These are phyloP conservation scores for Cichladusa arquata DNA, from an alignment of 2,113 vertebrate species.

Conservation along the genomic window DNA sequence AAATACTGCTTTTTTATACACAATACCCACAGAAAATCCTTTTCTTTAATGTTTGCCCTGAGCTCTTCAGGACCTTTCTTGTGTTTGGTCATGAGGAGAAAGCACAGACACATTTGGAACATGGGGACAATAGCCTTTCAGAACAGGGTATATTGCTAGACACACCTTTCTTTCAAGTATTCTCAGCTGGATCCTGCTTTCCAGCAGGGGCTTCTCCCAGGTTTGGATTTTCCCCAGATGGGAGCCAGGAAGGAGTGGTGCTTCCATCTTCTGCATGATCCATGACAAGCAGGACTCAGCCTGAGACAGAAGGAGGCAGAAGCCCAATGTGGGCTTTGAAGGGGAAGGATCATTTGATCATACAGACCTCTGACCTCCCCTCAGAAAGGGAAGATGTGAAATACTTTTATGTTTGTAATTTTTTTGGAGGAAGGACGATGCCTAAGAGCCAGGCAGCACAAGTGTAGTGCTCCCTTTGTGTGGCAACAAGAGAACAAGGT, in stretches of 20 bases:
- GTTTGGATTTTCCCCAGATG: neutral
- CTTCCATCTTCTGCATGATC: neutral
- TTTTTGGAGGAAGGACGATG: neutral
- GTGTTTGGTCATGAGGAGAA: neutral
- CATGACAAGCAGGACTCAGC: neutral
- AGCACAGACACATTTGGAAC: neutral
- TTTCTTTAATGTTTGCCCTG: neutral
- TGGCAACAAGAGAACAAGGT: neutral
- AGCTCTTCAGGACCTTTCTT: neutral
- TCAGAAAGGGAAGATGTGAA: neutral
- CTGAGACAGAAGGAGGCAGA: neutral
- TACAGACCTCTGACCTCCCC: neutral
- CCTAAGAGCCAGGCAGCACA: neutral
- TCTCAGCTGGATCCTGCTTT: neutral
- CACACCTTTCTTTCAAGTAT: neutral
- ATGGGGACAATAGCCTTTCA: neutral
- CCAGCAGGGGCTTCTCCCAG: neutral
- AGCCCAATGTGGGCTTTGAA: neutral
- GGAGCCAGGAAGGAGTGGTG: neutral
- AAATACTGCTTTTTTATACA: neutral
- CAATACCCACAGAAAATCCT: neutral
- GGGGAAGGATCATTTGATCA: rapidly evolving
- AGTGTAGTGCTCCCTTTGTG: neutral
- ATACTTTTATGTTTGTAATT: neutral
- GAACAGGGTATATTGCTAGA: neutral